phyloP scores from a whole-genome alignment of 2,113 vertebrate species.

The Syngnathus floridae region DNA sequence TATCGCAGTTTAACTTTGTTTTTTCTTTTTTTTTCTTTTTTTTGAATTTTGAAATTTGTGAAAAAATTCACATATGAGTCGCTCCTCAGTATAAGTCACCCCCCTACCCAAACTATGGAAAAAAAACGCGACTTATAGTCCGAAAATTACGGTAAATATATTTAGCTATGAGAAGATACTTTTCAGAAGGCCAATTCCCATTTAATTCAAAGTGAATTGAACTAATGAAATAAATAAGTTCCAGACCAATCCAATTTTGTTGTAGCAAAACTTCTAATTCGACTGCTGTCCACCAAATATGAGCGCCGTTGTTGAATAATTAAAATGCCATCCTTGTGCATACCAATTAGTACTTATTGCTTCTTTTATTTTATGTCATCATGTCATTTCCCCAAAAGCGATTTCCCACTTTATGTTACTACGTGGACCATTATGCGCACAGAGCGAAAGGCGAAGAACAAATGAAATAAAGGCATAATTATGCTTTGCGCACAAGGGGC shows the following conservation, averaged over 20 bases:
- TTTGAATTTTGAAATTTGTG: no score
- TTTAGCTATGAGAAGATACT: not conserved
- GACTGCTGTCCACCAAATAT: not conserved
- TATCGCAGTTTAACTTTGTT: no score
- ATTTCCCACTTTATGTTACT: slow-evolving; percentile 1
- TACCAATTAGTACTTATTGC: slow-evolving; percentile 3
- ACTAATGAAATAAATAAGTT: not conserved
- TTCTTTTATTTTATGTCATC: slow-evolving; percentile 30
- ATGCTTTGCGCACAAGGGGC: not conserved
- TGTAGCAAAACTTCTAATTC: not conserved
- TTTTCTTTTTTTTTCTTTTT: no score
- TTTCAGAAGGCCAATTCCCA: not conserved
- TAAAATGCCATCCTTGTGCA: slow-evolving; percentile 9
- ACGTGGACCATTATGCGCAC: not conserved
- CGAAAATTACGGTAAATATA: not conserved
- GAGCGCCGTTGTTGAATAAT: slow-evolving; percentile 2
- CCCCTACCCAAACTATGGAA: no score
- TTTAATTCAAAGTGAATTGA: no score
- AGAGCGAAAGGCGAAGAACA: slow-evolving; percentile 21
- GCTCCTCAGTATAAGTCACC: no score
- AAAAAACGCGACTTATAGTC: no score
- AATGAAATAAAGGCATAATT: slow-evolving; percentile 19
- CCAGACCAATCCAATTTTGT: no score
- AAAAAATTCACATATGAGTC: no score
- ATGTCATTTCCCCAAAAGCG: slow-evolving; percentile 24